phyloP scores from a whole-genome alignment of 2,113 vertebrate genomes.

The Cettia cetti region DNA sequence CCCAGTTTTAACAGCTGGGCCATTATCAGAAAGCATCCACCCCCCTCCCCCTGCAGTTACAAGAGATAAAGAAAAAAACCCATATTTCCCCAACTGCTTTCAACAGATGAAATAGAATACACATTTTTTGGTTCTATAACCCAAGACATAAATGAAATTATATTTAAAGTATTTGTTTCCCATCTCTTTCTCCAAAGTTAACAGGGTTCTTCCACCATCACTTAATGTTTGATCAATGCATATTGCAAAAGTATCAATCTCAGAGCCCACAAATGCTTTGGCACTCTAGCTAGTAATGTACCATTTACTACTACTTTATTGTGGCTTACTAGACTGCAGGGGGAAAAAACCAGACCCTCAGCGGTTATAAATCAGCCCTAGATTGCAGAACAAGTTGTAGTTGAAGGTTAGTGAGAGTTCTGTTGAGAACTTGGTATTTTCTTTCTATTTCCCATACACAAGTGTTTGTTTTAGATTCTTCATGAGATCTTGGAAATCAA shows the following conservation, averaged over 20 bases:
- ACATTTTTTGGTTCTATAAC: too few species aligned
- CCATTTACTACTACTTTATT: neutral
- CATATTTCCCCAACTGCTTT: too few species aligned
- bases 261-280: neutral
- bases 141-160: conserved; percentile 1
- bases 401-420: neutral
- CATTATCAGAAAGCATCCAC: too few species aligned
- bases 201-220: neutral
- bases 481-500: neutral
- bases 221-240: neutral
- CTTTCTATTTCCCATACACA: neutral
- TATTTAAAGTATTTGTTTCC: conserved; percentile 46
- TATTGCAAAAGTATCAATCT: neutral
- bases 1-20: too few species aligned
- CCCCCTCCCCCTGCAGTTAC: too few species aligned
- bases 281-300: neutral
- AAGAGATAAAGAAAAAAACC: too few species aligned
- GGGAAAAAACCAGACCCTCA: neutral
- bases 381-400: neutral
- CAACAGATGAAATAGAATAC: too few species aligned
- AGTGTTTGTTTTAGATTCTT: neutral
- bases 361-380: neutral
- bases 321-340: neutral
- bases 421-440: neutral
- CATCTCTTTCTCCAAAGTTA: neutral